Conservation (phyloP, 2,797 vertebrate species). For the Argentina silus region DNA sequence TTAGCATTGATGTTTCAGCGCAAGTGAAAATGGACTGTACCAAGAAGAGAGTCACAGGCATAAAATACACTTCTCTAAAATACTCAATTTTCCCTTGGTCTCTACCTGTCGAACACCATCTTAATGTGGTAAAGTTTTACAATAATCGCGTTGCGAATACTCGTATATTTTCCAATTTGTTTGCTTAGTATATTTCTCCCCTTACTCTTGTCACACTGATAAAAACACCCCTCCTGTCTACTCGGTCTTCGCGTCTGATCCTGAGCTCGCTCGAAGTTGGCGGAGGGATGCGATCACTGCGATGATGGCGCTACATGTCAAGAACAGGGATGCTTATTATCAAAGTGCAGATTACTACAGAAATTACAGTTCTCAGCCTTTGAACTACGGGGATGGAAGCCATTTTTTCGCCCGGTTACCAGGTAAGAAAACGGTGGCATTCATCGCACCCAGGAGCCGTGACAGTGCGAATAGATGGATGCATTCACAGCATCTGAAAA, state of each 20-base stretch:
- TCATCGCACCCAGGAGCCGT: constrained; percentile 1
- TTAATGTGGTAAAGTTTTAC: neutral
- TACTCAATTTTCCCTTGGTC: fast-evolving
- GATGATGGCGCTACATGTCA: constrained; percentile 84
- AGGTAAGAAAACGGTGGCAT: constrained; percentile 69
- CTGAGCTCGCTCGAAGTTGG: constrained; percentile 66
- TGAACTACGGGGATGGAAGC: constrained; percentile 72
- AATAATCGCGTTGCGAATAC: fast-evolving
- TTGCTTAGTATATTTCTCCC: neutral
- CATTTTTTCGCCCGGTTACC: constrained; percentile 76
- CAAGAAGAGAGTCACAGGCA: constrained; percentile 36
- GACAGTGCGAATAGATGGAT: constrained; percentile 37
- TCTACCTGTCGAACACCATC: too few relatives aligned
- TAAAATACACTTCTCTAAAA: neutral
- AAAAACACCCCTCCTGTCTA: neutral
- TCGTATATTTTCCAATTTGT: fast-evolving
- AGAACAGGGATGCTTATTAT: constrained; percentile 75
- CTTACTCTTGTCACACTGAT: neutral
- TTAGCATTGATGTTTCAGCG: neutral
- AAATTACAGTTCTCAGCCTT: constrained; percentile 68
- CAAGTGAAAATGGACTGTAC: constrained; percentile 66
- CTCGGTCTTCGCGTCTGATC: neutral
- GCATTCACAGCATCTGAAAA: constrained; percentile 19
- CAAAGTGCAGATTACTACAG: constrained; percentile 75
- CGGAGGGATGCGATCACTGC: constrained; percentile 65